Percentiles rank a stretch among this genome's conserved stretches.
phyloP scores from a whole-genome alignment of 2,113 vertebrate genomes.

The Syngnathus floridae region DNA sequence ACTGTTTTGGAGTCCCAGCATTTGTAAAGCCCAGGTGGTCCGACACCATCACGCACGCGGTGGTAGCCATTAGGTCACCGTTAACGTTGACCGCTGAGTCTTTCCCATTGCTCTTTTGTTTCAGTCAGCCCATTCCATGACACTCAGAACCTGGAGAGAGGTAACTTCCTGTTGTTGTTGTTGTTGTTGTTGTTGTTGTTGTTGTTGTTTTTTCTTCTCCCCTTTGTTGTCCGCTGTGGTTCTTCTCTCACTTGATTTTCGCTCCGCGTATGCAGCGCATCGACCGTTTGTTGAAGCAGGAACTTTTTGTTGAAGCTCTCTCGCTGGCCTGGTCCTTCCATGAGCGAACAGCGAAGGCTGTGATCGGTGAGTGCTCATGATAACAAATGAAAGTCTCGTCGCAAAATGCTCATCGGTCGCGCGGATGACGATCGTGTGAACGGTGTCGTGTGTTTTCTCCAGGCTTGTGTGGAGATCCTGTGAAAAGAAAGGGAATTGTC shows the following conservation, averaged over 20 bases:
- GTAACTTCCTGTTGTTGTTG: slow-evolving; percentile 52
- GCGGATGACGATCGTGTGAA: background rate
- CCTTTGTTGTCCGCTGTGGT: background rate
- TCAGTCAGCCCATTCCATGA: slow-evolving; percentile 92
- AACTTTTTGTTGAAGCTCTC: slow-evolving; percentile 87
- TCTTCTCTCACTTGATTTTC: background rate
- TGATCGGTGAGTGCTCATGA: slow-evolving; percentile 78
- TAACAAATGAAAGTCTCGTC: background rate
- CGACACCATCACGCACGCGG: too few relatives aligned
- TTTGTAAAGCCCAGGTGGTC: background rate
- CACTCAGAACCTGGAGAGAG: slow-evolving; percentile 90
- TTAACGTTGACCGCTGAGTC: background rate
- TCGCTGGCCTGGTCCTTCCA: slow-evolving; percentile 94
- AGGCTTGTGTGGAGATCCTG: slow-evolving; percentile 85
- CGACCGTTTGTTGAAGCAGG: slow-evolving; percentile 88
- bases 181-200: too few relatives aligned
- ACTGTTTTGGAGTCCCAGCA: slow-evolving; percentile 21
- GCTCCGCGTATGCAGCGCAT: slow-evolving; percentile 72
- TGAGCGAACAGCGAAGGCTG: slow-evolving; percentile 92
- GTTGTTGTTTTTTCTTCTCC: background rate
- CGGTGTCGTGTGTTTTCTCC: background rate
- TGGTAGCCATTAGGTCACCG: too few relatives aligned
- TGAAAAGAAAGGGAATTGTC: slow-evolving; percentile 82
- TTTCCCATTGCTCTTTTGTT: slow-evolving; percentile 14
- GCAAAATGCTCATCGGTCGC: too few relatives aligned